phyloP scores from a whole-genome alignment of 2,888 invertebrate genomes.

The Drosophila testacea region DNA sequence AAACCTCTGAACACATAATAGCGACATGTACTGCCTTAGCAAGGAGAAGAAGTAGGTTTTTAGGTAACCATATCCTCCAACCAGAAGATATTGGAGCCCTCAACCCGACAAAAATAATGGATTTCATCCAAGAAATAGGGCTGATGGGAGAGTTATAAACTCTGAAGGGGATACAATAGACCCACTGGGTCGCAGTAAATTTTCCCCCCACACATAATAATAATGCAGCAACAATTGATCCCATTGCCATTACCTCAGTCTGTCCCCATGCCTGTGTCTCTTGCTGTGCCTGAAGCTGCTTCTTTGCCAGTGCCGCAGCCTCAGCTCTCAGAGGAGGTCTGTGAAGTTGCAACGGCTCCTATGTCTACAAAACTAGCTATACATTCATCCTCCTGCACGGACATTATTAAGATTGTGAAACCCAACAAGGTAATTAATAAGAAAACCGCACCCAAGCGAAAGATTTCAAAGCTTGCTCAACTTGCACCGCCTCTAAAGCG shows the following conservation, averaged over 20 bases:
- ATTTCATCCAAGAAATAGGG: no score
- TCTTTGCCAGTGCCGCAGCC: conserved; percentile 8
- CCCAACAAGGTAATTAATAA: conserved; percentile 84
- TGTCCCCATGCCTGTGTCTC: neutral
- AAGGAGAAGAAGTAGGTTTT: no score
- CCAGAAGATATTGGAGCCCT: no score
- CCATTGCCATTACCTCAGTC: neutral
- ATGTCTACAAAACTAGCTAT: neutral
- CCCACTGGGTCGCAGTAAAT: no score
- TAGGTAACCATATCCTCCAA: no score
- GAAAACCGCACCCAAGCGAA: conserved; percentile 68
- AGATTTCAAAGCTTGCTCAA: conserved; percentile 26
- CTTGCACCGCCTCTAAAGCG: conserved; percentile 39
- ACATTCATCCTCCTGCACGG: conserved; percentile 14
- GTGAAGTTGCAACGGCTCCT: neutral
- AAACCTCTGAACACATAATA: no score
- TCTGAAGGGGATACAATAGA: no score
- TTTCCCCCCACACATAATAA: no score
- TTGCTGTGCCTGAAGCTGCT: neutral
- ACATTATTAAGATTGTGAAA: conserved; percentile 80
- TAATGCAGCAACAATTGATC: neutral
- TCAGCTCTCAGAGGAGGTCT: neutral
- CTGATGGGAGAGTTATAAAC: no score
- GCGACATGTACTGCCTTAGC: no score
- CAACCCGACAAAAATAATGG: no score